Evolutionary conservation across 2,888 invertebrate species (phyloP).

Genomic region (Ophion costatus): DNA sequence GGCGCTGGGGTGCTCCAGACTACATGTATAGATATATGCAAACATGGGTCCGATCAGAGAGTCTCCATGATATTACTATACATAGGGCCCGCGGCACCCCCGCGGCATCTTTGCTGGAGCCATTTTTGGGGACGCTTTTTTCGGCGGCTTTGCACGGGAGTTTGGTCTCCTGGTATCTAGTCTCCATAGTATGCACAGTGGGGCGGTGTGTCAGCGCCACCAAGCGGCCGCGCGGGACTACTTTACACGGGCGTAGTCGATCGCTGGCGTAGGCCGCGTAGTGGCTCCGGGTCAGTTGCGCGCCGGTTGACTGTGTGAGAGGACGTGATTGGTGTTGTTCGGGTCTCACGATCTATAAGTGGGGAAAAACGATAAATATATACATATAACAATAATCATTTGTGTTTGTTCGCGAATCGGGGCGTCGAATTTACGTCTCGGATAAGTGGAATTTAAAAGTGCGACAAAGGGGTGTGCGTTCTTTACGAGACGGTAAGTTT

Average conservation of each 20-base stretch:
- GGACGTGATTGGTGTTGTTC: slow-evolving; percentile 65
- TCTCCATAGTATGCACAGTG: background rate
- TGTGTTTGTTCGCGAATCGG: slow-evolving; percentile 65
- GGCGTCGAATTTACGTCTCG: slow-evolving; percentile 72
- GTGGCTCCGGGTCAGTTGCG: slow-evolving; percentile 79
- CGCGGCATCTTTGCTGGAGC: too few relatives aligned
- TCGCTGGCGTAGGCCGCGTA: slow-evolving; percentile 59
- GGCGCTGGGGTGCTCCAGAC: too few relatives aligned
- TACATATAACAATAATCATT: slow-evolving; percentile 63
- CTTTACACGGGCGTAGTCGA: slow-evolving; percentile 75
- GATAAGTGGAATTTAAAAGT: slow-evolving; percentile 73
- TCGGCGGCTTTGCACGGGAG: too few relatives aligned
- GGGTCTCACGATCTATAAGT: slow-evolving; percentile 18
- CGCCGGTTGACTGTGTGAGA: slow-evolving; percentile 81
- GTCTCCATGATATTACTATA: too few relatives aligned
- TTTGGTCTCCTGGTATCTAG: too few relatives aligned
- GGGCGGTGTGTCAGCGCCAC: slow-evolving; percentile 31
- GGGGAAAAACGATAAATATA: slow-evolving; percentile 11
- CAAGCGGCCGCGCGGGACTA: slow-evolving; percentile 72
- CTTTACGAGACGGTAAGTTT: slow-evolving; percentile 77
- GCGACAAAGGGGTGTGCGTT: slow-evolving; percentile 74
- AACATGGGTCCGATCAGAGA: too few relatives aligned
- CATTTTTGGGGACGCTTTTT: too few relatives aligned
- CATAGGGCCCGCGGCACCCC: too few relatives aligned
- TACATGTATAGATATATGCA: too few relatives aligned